Conservation (phyloP, 1,140 invertebrate species). For the Hyles euphorbiae region DNA sequence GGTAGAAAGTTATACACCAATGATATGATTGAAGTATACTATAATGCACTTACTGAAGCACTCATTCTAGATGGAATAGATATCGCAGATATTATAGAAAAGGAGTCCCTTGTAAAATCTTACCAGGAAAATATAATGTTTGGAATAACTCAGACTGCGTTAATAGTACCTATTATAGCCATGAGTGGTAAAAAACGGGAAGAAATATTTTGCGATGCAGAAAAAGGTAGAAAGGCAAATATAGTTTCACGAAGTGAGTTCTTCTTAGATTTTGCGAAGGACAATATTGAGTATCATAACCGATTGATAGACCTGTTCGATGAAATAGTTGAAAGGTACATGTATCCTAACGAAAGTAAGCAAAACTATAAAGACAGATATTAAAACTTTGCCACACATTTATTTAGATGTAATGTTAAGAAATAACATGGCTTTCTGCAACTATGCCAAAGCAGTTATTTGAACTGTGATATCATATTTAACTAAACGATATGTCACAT, state of each 20-base stretch:
- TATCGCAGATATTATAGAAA: conserved; percentile 43
- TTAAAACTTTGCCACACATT: conserved; percentile 1
- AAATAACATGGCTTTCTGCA: too few species aligned
- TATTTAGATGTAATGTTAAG: background rate
- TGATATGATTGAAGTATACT: conserved; percentile 64
- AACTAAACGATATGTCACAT: too few species aligned
- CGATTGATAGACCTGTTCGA: conserved; percentile 67
- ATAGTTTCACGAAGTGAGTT: conserved; percentile 62
- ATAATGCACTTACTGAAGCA: conserved; percentile 53
- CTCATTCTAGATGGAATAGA: conserved; percentile 51
- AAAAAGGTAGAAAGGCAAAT: conserved; percentile 56
- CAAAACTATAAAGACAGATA: conserved; percentile 5
- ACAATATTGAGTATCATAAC: conserved; percentile 50
- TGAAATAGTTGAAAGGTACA: conserved; percentile 70
- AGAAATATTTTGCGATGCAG: conserved; percentile 50
- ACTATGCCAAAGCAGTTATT: background rate
- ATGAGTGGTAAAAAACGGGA: conserved; percentile 48
- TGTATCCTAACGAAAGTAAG: conserved; percentile 28
- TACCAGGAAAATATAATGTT: conserved; percentile 65
- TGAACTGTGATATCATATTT: background rate
- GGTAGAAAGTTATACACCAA: conserved; percentile 52
- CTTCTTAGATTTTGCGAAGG: conserved; percentile 61
- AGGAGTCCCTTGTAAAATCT: conserved; percentile 39
- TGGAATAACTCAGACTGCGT: conserved; percentile 70
- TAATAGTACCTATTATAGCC: conserved; percentile 69